Base-by-base conservation (phyloP, 2,888 invertebrate genomes). In the Ametastegia equiseti region DNA sequence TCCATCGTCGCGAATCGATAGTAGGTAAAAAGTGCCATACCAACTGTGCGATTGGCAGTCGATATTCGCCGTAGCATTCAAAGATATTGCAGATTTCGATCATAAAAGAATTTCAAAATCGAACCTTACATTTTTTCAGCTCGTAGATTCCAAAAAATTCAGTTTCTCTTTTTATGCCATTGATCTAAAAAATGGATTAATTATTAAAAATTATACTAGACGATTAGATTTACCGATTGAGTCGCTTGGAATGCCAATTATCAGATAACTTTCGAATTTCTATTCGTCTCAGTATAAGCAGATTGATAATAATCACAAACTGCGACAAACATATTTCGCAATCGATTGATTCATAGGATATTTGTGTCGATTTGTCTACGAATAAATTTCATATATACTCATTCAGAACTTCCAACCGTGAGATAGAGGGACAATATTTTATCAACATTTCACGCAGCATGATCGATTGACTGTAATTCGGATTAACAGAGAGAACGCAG, bases 401-500 rank as follows among this genome's bases (percentile, higher is more conserved):
- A n/a, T n/a, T n/a, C n/a, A n/a, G n/a, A n/a, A n/a, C n/a, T n/a
- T n/a, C n/a, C n/a, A n/a, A n/a, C n/a, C n/a, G n/a, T n/a, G n/a
- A n/a, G n/a, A n/a, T n/a, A n/a, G n/a, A n/a, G n/a, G n/a, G n/a
- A n/a, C n/a, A n/a, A n/a, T n/a, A n/a, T n/a, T n/a, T n/a, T n/a
- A n/a, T n/a, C n/a, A n/a, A n/a, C n/a, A n/a, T n/a, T n/a, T n/a
- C n/a, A n/a, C n/a, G n/a, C n/a, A n/a, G n/a, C n/a, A n/a, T 36
- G 47, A 73, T 73, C 33, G 47, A 73, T 47, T 45, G 19, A 30
- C 23, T 27, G 4, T 54, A 15, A 50, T 75, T 33, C 6, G 15
- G 9, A 7, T 36, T 71, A 23, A 47, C 83, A 87, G 87, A 87
- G 45, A 83, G 86, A 73, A 67, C 78, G 0, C 80, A 81, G 27